These are phyloP conservation scores for Zapornia atra DNA, from an alignment of 2,113 vertebrate genomes.

Conservation along the genomic window DNA sequence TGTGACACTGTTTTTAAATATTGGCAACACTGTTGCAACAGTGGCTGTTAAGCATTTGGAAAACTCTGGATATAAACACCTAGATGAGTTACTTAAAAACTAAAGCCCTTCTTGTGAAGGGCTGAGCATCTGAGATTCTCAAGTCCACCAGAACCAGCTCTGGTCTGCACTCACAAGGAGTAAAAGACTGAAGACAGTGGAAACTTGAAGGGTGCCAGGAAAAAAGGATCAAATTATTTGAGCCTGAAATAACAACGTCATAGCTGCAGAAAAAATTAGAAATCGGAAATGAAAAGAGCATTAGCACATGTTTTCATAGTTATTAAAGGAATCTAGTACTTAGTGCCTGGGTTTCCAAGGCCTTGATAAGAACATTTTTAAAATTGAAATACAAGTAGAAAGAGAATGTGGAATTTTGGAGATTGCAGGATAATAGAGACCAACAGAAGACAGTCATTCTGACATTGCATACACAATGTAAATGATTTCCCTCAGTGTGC, in stretches of 20 bases:
- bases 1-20: not conserved
- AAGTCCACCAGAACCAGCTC: not conserved
- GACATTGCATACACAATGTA: not conserved
- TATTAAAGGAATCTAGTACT: not conserved
- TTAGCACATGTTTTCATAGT: not conserved
- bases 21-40: not conserved
- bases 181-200: not conserved
- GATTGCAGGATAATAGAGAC: not conserved
- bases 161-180: not conserved
- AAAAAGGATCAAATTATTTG: not conserved
- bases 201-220: not conserved
- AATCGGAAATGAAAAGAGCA: not conserved
- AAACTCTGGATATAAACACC: not conserved
- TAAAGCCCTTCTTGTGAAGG: not conserved
- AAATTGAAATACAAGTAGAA: not conserved
- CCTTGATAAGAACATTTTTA: not conserved
- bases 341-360: not conserved
- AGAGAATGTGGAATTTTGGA: not conserved
- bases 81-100: not conserved
- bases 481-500: not conserved
- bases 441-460: not conserved
- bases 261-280: not conserved
- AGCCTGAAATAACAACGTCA: not conserved
- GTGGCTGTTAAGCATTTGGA: not conserved
- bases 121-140: not conserved